A percentile compares a stretch with the other conserved stretches of the same genome.
Conservation (phyloP, 2,888 invertebrate species). For the Sclerodermus sp. region DNA sequence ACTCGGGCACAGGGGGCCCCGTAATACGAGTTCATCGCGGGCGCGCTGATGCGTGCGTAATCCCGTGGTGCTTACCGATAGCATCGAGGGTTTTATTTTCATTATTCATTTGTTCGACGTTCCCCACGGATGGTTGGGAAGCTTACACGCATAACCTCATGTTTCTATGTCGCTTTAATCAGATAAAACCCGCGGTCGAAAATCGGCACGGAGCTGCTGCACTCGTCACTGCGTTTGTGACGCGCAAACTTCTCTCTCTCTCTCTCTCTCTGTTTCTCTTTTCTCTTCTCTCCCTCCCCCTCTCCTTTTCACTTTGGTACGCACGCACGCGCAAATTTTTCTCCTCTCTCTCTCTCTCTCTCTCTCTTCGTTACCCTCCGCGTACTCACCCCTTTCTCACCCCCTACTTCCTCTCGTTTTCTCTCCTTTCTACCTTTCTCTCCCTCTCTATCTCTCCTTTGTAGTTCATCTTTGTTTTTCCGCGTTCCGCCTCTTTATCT, state of each 20-base stretch:
- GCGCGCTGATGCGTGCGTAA: constrained; percentile 55
- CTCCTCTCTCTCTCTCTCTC: no score
- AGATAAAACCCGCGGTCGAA: constrained; percentile 49
- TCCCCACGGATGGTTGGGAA: constrained; percentile 38
- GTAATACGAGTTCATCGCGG: constrained; percentile 45
- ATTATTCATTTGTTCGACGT: constrained; percentile 55
- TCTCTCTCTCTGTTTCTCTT: constrained; percentile 5
- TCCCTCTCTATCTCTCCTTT: no score
- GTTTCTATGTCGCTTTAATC: constrained; percentile 56
- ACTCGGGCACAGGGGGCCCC: no score
- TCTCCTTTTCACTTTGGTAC: constrained; percentile 1
- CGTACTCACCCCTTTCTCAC: no score
- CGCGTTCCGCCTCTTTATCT: no score
- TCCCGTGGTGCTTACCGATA: constrained; percentile 53
- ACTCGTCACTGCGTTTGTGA: constrained; percentile 9
- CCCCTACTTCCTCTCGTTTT: no score
- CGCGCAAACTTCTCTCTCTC: constrained; percentile 9
- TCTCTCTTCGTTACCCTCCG: no score
- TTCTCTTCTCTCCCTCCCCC: constrained; percentile 4
- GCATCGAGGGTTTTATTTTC: constrained; percentile 56
- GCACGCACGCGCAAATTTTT: neutral
- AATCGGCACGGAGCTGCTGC: constrained; percentile 21
- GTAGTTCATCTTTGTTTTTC: no score
- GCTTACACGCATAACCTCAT: constrained; percentile 55
- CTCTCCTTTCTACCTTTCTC: no score